phyloP scores from a whole-genome alignment of 2,113 vertebrate species.

The Pseudonaja textilis region DNA sequence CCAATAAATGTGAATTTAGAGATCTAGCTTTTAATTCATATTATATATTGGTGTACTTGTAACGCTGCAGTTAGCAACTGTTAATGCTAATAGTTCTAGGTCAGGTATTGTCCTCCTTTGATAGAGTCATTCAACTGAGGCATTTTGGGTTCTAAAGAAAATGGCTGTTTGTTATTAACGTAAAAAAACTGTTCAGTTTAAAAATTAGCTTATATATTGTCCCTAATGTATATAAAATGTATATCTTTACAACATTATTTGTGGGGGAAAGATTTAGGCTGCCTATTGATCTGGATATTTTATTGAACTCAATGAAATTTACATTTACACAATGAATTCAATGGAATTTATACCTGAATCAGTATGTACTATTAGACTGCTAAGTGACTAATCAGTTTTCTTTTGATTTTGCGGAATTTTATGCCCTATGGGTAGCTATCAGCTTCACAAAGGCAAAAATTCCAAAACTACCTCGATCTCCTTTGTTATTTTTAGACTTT shows the following conservation, averaged over 20 bases:
- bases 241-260: background rate
- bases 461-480: background rate
- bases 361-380: background rate
- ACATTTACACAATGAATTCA: background rate
- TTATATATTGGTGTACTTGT: too few relatives aligned
- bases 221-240: background rate
- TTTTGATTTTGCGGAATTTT: background rate
- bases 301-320: background rate
- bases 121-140: background rate
- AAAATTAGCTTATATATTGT: background rate
- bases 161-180: background rate
- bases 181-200: background rate
- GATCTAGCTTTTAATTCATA: background rate
- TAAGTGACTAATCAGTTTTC: background rate
- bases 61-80: background rate
- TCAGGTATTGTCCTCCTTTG: background rate
- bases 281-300: background rate
- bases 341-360: background rate
- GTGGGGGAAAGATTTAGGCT: background rate
- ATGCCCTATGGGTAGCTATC: background rate
- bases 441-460: background rate
- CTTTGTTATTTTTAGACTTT: slow-evolving; percentile 48
- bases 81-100: background rate
- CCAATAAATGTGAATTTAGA: background rate
- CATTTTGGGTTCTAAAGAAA: background rate